Conservation (phyloP, 1,140 invertebrate genomes). For the Eufriesea mexicana region DNA sequence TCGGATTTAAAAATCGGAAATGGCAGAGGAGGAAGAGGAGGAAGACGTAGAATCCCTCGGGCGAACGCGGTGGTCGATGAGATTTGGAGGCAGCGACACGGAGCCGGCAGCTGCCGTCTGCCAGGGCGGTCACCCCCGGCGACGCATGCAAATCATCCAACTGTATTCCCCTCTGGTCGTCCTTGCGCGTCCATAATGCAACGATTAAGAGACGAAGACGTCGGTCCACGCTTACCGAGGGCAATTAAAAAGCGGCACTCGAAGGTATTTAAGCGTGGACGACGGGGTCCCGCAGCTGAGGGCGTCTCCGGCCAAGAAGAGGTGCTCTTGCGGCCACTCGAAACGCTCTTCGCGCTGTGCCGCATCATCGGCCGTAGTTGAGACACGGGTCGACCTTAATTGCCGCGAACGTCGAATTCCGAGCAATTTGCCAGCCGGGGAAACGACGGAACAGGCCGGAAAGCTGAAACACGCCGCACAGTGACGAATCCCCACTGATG, state of each 20-base stretch:
- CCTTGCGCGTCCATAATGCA: constrained; percentile 28
- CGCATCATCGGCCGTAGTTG: constrained; percentile 35
- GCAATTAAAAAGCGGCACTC: constrained; percentile 31
- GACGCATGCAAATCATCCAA: constrained; percentile 35
- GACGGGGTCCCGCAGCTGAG: constrained; percentile 15
- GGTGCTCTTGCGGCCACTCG: constrained; percentile 19
- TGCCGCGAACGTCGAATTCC: background rate
- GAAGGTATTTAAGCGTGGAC: constrained; percentile 26
- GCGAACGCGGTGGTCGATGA: constrained; percentile 8
- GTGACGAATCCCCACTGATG: no score
- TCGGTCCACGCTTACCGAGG: background rate
- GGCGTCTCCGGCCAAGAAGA: constrained; percentile 4
- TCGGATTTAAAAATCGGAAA: no score
- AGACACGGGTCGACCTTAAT: constrained; percentile 2
- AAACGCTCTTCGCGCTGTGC: constrained; percentile 12
- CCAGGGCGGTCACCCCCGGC: constrained; percentile 33
- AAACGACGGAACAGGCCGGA: background rate
- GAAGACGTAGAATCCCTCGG: background rate
- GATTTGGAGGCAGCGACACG: constrained; percentile 28
- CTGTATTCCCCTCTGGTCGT: background rate
- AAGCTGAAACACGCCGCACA: no score
- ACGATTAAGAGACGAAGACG: background rate
- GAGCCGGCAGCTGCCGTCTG: constrained; percentile 45
- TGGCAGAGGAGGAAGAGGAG: no score
- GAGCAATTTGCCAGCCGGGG: background rate